phyloP scores from a whole-genome alignment of 2,888 invertebrate species.

The Tipula confusa region DNA sequence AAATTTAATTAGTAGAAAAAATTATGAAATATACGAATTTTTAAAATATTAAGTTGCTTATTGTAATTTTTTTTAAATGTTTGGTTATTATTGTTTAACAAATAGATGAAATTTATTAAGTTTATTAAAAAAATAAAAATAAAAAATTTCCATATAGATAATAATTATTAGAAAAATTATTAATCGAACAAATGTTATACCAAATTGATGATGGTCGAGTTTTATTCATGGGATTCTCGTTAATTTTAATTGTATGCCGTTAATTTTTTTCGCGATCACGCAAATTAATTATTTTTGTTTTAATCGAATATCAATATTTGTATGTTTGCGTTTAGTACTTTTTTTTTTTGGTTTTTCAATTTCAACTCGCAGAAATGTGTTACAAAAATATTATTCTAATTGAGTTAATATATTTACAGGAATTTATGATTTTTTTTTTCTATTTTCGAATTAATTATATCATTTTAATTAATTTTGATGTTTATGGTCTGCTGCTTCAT shows the following conservation, averaged over 20 bases:
- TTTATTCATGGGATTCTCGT: not conserved
- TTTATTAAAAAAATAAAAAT: not conserved
- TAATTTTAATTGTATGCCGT: not conserved
- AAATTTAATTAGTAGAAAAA: not conserved
- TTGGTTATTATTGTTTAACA: constrained; percentile 1
- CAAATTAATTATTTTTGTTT: constrained; percentile 6
- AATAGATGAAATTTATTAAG: constrained; percentile 13
- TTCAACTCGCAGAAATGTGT: not conserved
- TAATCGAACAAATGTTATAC: constrained; percentile 4
- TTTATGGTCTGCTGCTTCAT: too few species aligned
- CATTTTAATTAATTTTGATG: too few species aligned
- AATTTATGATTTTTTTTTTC: not conserved
- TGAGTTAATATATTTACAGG: not conserved
- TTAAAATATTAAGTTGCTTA: constrained; percentile 25
- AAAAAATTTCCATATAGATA: not conserved
- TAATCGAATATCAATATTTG: not conserved
- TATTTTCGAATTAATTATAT: not conserved
- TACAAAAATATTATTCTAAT: not conserved
- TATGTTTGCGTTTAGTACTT: not conserved
- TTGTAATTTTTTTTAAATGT: not conserved
- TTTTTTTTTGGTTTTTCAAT: not conserved
- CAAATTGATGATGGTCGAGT: not conserved
- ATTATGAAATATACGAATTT: constrained; percentile 12
- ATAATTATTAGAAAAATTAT: constrained; percentile 20
- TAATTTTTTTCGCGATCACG: not conserved